A percentile compares a stretch with the other conserved stretches of the same genome.
Conservation (phyloP, 1,140 invertebrate species). For the Lysiphlebus fabarum region DNA sequence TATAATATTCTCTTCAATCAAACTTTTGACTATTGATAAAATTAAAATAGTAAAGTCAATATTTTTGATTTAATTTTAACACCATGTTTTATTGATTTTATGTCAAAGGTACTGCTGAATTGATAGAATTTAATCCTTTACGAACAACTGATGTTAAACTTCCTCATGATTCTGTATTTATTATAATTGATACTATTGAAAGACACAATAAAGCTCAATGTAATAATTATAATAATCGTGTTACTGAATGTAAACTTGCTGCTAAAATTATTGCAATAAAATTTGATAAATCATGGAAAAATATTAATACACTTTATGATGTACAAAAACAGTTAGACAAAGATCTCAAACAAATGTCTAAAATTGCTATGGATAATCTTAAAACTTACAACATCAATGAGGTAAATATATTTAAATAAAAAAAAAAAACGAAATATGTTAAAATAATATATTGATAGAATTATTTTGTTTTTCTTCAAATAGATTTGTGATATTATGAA, state of each 20-base stretch:
- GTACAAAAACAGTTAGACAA: background rate
- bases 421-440: too few species aligned
- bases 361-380: background rate
- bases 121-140: slow-evolving; percentile 93
- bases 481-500: slow-evolving; percentile 2
- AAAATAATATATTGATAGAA: too few species aligned
- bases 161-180: slow-evolving; percentile 81
- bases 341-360: slow-evolving; percentile 1
- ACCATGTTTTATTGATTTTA: slow-evolving; percentile 11
- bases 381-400: background rate
- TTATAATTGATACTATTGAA: slow-evolving; percentile 88
- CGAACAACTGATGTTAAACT: slow-evolving; percentile 73
- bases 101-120: slow-evolving; percentile 71
- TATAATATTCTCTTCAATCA: background rate
- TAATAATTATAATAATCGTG: slow-evolving; percentile 85
- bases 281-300: slow-evolving; percentile 4
- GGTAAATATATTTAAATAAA: slow-evolving; percentile 4
- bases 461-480: too few species aligned
- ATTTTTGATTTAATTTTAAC: background rate
- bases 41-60: too few species aligned
- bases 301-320: slow-evolving; percentile 4
- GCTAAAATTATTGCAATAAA: slow-evolving; percentile 64
- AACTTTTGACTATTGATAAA: too few species aligned
- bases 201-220: slow-evolving; percentile 93
- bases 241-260: slow-evolving; percentile 90